A percentile compares a stretch with the other conserved stretches of the same genome.
Conservation (phyloP, 1,140 invertebrate genomes). For the Drosophila truncata region DNA sequence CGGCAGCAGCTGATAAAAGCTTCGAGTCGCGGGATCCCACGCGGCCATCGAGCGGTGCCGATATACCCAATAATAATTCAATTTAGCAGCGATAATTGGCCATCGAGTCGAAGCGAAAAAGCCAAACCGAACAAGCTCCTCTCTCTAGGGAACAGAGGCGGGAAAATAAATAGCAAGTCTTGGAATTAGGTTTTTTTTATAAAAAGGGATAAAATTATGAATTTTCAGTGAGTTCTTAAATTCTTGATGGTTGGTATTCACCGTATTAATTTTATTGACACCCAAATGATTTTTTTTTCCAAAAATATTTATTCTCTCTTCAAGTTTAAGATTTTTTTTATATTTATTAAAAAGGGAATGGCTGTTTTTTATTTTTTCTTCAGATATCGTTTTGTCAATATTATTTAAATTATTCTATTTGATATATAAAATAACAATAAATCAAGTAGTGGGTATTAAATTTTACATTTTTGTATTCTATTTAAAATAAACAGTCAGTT, state of each 20-base stretch:
- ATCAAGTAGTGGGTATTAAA: no score
- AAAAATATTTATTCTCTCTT: background rate
- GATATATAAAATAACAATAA: no score
- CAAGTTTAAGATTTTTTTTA: background rate
- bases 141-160: conserved; percentile 5
- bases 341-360: no score
- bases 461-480: no score
- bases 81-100: conserved; percentile 77
- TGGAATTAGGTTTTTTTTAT: background rate
- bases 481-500: no score
- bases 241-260: background rate
- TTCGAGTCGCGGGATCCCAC: conserved; percentile 59
- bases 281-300: background rate
- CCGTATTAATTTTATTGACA: background rate
- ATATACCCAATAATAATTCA: conserved; percentile 72
- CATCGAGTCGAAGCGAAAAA: conserved; percentile 40
- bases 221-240: no score
- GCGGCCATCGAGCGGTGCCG: conserved; percentile 34
- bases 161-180: background rate
- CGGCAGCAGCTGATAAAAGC: conserved; percentile 58
- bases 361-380: no score
- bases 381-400: no score
- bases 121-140: background rate
- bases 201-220: background rate
- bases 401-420: no score